Percentiles rank a stretch among this genome's conserved stretches.
Conservation (phyloP, 2,113 vertebrate genomes). For the Narcine bancroftii region DNA sequence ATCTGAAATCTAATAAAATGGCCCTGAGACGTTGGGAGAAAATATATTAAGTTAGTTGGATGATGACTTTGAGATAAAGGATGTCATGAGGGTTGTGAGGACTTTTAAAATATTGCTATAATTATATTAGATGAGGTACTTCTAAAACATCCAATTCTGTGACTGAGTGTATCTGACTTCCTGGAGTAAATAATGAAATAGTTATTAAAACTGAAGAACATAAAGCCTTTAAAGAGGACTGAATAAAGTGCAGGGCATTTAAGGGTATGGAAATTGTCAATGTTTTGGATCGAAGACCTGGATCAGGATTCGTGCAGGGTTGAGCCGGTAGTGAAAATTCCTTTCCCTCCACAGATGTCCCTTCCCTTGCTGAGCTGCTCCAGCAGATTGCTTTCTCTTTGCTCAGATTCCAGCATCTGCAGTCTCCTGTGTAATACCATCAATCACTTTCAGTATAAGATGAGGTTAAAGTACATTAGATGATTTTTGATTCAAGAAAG, state of each 20-base stretch:
- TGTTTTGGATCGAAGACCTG: too few species aligned
- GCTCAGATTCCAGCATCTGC: too few species aligned
- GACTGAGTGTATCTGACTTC: background rate
- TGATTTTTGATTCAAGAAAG: background rate
- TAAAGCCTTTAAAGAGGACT: background rate
- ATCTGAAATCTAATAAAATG: background rate
- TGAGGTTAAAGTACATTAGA: background rate
- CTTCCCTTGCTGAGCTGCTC: too few species aligned
- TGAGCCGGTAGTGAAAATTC: too few species aligned
- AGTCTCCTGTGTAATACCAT: too few species aligned
- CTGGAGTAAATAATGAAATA: background rate
- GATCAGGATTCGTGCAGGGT: too few species aligned
- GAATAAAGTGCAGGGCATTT: background rate
- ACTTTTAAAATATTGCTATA: background rate
- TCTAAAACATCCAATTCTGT: background rate
- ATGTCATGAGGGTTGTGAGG: background rate
- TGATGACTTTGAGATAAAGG: background rate
- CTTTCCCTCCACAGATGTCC: too few species aligned
- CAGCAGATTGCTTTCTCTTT: too few species aligned
- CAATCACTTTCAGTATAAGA: background rate
- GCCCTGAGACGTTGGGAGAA: background rate
- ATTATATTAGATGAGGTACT: background rate
- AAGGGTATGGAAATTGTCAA: too few species aligned
- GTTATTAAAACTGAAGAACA: background rate
- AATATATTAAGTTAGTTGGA: background rate